Evolutionary conservation across 2,797 vertebrate genomes (phyloP), one percentile per base, ranked within the genome.

Genomic region (Halcyon badia): DNA sequence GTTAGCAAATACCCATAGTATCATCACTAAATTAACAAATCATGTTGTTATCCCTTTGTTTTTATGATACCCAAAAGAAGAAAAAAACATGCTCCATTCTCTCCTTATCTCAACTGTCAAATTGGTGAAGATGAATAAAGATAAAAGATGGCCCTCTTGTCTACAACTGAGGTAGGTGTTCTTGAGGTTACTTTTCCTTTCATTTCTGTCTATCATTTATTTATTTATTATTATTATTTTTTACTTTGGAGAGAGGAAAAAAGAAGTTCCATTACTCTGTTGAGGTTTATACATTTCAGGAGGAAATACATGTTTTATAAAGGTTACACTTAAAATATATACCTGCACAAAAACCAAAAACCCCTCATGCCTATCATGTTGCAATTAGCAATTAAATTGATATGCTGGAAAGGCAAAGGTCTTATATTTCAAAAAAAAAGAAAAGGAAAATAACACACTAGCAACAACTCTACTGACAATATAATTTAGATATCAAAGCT

Each of bases 161-260:
- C 11, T 26, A 11, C 33, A 54, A 8, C 6, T 66, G 22, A 58
- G 3, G 1, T 61, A 8, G 6, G 2, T 1, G 8, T 9, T 62
- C 15, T 65, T 52, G 57, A 44, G 2, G 9, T 28, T 57, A 52
- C 3, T 25, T 71, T 69, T 83, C 5, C 5, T 46, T 33, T 83
- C 7, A 14, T 62, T 57, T 42, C 31, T 49, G 5, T 49, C 44
- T 21, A 18, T 48, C 46, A 8, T 35, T 28, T 17, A 39, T 39
- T 39, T 11, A 39, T 39, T 39, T 11, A 11, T 37, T 37, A 37
- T 37, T 37, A 37, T 39, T 39, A 11, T 39, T 39, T 33, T 26
- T 11, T 2, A 2, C 79, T 33, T 61, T 24, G 10, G 5, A 25
- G 6, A 51, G 1, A 1, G 5, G 3, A 3, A 8, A 54, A 86